Conservation (phyloP, 2,888 invertebrate genomes). For the Cheilosia pagana region DNA sequence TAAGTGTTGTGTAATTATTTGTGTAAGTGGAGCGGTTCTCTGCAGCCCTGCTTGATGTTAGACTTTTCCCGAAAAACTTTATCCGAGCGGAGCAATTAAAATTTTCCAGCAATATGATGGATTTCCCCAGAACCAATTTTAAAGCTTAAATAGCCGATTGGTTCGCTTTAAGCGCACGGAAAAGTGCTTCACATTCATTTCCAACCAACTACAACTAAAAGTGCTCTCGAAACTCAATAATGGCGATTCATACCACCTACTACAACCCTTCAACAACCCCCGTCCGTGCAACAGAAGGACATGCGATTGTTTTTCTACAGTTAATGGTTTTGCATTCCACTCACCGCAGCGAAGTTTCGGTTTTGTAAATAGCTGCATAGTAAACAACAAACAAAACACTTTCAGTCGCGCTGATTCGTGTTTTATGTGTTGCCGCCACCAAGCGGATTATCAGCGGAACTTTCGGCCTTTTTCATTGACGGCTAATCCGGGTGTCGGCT, state of each 20-base stretch:
- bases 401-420: too few species aligned
- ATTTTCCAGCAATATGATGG: too few species aligned
- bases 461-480: not conserved
- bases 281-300: too few species aligned
- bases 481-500: not conserved
- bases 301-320: not conserved
- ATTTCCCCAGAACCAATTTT: too few species aligned
- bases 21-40: conserved; percentile 19
- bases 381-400: not conserved
- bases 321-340: not conserved
- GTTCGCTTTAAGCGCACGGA: too few species aligned
- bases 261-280: too few species aligned
- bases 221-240: not conserved
- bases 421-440: not conserved
- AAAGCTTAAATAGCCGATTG: too few species aligned
- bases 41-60: not conserved
- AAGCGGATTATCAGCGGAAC: not conserved
- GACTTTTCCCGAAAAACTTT: too few species aligned
- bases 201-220: not conserved
- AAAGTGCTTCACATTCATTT: too few species aligned
- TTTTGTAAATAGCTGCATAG: not conserved
- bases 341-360: not conserved
- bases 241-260: too few species aligned
- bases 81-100: too few species aligned
- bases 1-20: conserved; percentile 69